Evolutionary conservation across 53 echinoderm and acorn worm species (phyloP), one percentile per base, ranked within the genome.

Genomic region (Glandiceps talaboti): DNA sequence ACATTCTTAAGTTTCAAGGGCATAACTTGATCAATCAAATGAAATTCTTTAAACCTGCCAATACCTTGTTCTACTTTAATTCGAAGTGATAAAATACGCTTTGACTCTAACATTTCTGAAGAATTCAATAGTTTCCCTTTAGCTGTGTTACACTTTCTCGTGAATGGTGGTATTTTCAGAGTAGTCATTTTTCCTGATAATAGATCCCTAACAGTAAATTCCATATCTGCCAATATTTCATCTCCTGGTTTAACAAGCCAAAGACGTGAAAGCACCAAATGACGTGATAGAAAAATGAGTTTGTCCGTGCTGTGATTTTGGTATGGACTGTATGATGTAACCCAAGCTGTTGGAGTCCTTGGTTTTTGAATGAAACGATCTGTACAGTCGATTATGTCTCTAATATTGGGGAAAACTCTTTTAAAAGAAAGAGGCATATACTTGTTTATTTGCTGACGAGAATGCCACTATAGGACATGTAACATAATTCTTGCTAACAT

Each of bases 231-330:
- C n/a, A 12, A 45, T 20, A 45, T 45, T 45, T 6, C 64, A 45
- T 45, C 20, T 45, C 20, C 64, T 12, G 64, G 64, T 12, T 12
- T 45, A 45, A 45, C 6, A 45, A 45, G 6, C 1, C 14, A 31
- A 73, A 45, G 73, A 25, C 26, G 25, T 84, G 79, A 84, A 84
- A 1, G 79, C 84, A 14, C 84, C 84, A 84, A 1, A 28, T 1
- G 84, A 79, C 28, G 77, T 27, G 0, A 79, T 31, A 1, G 78
- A 77, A 78, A 84, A 32, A 26, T 30, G 1, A 77, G 32, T 28
- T 84, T 79, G 31, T 79, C 78, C n/a, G 84, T 84, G 32, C 78
- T 78, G 26, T 79, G 84, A 73, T 78, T 84, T 73, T 84, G 78
- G 31, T 78, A 84, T 31, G 77, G 79, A 29, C 78, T 78, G 32